These are phyloP conservation scores for Drosophila mayri DNA, from an alignment of 1,140 invertebrate species.

Conservation along the genomic window DNA sequence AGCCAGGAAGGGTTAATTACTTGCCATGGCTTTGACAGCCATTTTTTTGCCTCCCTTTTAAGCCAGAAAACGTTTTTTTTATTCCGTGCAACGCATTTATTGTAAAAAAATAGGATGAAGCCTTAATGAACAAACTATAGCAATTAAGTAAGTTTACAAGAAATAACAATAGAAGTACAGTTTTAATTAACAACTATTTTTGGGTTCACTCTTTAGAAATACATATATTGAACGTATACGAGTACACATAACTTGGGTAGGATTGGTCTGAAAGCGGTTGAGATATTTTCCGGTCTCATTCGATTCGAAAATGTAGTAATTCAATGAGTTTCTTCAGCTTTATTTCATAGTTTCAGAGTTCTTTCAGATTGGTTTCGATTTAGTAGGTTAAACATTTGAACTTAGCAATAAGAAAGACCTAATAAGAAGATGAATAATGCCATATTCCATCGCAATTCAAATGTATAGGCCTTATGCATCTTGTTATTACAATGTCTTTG, in stretches of 20 bases:
- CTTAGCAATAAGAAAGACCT: conserved; percentile 2
- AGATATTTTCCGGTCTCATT: conserved; percentile 48
- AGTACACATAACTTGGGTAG: conserved; percentile 31
- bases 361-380: conserved; percentile 4
- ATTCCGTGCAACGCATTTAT: conserved; percentile 66
- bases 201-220: conserved; percentile 58
- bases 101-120: conserved; percentile 41
- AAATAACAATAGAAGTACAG: conserved; percentile 45
- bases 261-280: conserved; percentile 8
- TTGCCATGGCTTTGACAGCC: conserved; percentile 32
- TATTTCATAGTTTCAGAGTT: conserved; percentile 24
- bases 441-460: background rate
- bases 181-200: conserved; percentile 69
- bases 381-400: conserved; percentile 31
- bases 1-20: conserved; percentile 27
- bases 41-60: conserved; percentile 19
- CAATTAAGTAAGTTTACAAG: conserved; percentile 52
- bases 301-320: conserved; percentile 15
- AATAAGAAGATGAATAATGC: background rate
- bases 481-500: background rate
- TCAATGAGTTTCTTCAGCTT: conserved; percentile 40
- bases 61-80: conserved; percentile 23
- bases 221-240: conserved; percentile 47
- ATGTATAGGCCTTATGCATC: background rate
- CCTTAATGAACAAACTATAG: conserved; percentile 37